A percentile compares a stretch with the other conserved stretches of the same genome.
These are phyloP conservation scores for Cheilosia impressa DNA, from an alignment of 2,888 invertebrate genomes.

Conservation along the genomic window DNA sequence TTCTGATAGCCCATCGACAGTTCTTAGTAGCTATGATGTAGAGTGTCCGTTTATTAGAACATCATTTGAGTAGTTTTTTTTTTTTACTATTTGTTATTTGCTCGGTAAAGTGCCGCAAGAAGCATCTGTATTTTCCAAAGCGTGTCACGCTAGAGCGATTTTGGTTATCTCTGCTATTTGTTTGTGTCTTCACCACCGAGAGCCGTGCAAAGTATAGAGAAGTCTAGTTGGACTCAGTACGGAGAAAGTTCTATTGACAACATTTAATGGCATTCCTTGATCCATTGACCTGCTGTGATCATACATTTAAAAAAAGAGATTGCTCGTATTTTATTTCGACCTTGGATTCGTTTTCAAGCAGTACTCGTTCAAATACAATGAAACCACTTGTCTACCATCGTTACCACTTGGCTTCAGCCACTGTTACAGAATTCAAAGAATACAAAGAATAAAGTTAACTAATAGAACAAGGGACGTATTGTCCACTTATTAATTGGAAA, in stretches of 20 bases:
- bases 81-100: background rate
- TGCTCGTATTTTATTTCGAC: background rate
- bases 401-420: slow-evolving; percentile 27
- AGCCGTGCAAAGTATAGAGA: slow-evolving; percentile 29
- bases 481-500: slow-evolving; percentile 12
- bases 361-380: background rate
- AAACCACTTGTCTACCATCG: slow-evolving; percentile 6
- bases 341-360: slow-evolving; percentile 23
- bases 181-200: background rate
- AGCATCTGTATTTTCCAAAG: slow-evolving; percentile 12
- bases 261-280: slow-evolving; percentile 21
- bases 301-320: background rate
- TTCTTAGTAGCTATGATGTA: background rate
- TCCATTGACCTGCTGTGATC: background rate
- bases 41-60: slow-evolving; percentile 8
- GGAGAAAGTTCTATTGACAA: background rate
- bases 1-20: background rate
- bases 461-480: background rate
- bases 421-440: slow-evolving; percentile 37
- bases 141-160: background rate
- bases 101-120: slow-evolving; percentile 41
- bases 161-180: slow-evolving; percentile 17
- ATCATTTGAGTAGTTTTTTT: background rate
- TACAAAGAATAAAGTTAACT: background rate
- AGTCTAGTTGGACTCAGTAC: background rate